Evolutionary conservation across 2,113 vertebrate species (phyloP).

Genomic region (Tetrao urogallus): DNA sequence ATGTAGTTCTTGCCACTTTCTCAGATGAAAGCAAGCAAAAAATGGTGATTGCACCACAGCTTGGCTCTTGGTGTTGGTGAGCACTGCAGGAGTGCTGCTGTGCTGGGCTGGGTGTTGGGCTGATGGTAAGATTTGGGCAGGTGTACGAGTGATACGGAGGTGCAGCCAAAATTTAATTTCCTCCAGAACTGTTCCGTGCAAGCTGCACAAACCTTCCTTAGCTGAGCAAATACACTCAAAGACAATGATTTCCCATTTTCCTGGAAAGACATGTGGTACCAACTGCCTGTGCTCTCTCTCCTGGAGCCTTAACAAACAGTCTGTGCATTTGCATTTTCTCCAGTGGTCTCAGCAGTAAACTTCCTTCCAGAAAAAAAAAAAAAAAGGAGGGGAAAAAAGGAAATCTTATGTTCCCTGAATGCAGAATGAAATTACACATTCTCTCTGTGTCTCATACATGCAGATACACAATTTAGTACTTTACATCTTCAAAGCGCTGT

Average conservation of each 20-base stretch:
- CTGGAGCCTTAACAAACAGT: constrained; percentile 74
- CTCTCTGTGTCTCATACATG: constrained; percentile 43
- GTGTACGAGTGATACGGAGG: constrained; percentile 26
- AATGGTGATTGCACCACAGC: not conserved
- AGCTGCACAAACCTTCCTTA: constrained; percentile 66
- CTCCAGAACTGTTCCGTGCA: constrained; percentile 36
- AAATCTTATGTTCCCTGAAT: constrained; percentile 69
- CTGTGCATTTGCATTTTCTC: constrained; percentile 77
- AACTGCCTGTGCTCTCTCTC: constrained; percentile 68
- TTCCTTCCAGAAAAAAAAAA: constrained; percentile 63
- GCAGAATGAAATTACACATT: constrained; percentile 68
- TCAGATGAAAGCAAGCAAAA: not conserved
- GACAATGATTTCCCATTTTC: constrained; percentile 75
- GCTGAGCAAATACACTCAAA: constrained; percentile 75
- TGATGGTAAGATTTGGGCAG: constrained; percentile 19
- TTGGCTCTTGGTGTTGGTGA: not conserved
- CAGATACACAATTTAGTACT: constrained; percentile 65
- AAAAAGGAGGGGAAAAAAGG: constrained; percentile 54
- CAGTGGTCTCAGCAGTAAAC: constrained; percentile 78
- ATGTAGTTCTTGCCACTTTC: not conserved
- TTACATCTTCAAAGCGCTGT: constrained; percentile 59
- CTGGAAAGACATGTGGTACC: constrained; percentile 60
- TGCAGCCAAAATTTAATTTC: constrained; percentile 69
- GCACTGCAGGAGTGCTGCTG: not conserved
- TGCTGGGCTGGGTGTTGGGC: not conserved